Percentiles rank a stretch among this genome's conserved stretches.
These are phyloP conservation scores for Cricetomys ansorgei DNA, from an alignment of 2,113 vertebrate genomes.

Conservation along the genomic window DNA sequence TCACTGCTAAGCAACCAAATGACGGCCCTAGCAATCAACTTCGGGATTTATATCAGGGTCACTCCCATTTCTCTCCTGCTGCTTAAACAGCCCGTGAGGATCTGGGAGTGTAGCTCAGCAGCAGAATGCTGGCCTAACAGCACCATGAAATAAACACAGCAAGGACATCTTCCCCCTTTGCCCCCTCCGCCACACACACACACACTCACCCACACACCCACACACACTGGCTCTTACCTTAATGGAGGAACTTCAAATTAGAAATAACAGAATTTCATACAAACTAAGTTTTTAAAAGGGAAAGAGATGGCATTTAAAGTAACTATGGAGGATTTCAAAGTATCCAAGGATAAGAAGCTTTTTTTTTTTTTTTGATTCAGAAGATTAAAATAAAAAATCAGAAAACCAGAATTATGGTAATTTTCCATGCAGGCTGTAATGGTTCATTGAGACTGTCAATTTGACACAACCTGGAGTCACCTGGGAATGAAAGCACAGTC, in stretches of 20 bases:
- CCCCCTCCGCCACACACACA: too few relatives aligned
- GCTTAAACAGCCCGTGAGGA: background rate
- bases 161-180: background rate
- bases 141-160: background rate
- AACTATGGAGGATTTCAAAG: slow-evolving; percentile 11
- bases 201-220: too few relatives aligned
- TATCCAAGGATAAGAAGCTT: background rate
- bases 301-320: background rate
- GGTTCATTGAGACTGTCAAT: background rate
- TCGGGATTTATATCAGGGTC: background rate
- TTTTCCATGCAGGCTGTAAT: background rate
- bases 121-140: background rate
- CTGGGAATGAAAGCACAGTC: background rate
- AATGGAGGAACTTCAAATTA: background rate
- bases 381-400: background rate
- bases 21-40: background rate
- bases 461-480: background rate
- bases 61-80: background rate
- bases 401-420: background rate
- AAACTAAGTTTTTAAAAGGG: background rate
- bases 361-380: background rate
- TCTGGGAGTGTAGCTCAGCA: too few relatives aligned
- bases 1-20: background rate
- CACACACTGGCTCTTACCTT: background rate
- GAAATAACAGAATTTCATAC: slow-evolving; percentile 16